Base-by-base conservation (phyloP, 1,140 invertebrate genomes). In the Caenorhabditis inopinata region DNA sequence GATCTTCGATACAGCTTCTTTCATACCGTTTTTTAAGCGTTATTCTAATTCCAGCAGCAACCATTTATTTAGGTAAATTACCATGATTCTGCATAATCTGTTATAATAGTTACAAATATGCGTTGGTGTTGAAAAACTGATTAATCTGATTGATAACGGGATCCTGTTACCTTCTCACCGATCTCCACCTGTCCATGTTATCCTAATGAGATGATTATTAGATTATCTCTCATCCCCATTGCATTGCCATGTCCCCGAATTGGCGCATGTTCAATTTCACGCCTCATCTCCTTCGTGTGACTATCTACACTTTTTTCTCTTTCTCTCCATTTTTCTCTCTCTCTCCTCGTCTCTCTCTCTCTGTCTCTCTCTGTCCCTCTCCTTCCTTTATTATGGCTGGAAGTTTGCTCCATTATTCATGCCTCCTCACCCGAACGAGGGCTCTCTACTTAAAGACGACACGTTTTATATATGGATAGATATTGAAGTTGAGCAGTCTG, bases 241-340 rank as follows among this genome's bases (percentile, higher is more conserved):
- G 29, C 32, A 68, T 68, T 68, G 29, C 58, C 16, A 25, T 68
- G 58, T 35, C 58, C 58, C 38, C 58, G 58, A 18, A 58, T 68
- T 68, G 58, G 58, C 58, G 58, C 58, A 68, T 68, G 58, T 68
- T 32, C 58, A 68, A 68, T 68, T 68, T 68, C 58, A 68, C 58
- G 58, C 58, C 58, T 68, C 58, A 68, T 68, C 58, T 68, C 58
- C 29, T 68, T 42, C 32, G 58, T 68, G 58, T 68, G 58, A 68
- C 58, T 68, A 68, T 68, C 58, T 29, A n/a, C 29, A 29, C 27
- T 58, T 32, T n/a, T 58, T 58, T 58, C 27, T 58, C 35, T 58
- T 29, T 58, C 51, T 58, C 6, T 51, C 18, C 12, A 1, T 16
- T 9, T 16, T 6, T 6, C 27, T 29, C 6, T 58, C n/a, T 32